A percentile compares a stretch with the other conserved stretches of the same genome.
phyloP scores from a whole-genome alignment of 2,113 vertebrate genomes.

The Otocyon megalotis region DNA sequence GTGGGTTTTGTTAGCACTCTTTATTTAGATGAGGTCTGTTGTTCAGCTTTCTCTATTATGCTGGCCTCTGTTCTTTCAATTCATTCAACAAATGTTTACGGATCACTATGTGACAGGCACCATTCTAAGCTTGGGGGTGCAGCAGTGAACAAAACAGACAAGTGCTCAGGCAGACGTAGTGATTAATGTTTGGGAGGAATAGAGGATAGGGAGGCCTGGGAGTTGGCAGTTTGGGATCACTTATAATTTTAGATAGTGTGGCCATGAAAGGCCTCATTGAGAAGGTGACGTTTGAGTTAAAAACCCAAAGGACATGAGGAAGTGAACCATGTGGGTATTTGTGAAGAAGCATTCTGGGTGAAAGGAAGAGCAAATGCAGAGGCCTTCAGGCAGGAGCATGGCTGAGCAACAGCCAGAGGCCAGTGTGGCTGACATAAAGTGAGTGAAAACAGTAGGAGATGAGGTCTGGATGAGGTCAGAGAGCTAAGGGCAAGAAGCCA shows the following conservation, averaged over 20 bases:
- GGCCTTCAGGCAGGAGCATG: neutral
- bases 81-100: conserved; percentile 18
- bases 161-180: neutral
- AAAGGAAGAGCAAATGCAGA: neutral
- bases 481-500: neutral
- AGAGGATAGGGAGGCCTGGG: neutral
- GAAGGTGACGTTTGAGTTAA: neutral
- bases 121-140: neutral
- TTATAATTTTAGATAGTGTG: neutral
- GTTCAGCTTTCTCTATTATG: neutral
- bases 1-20: neutral
- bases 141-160: conserved; percentile 24
- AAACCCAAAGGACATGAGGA: neutral
- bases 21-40: neutral
- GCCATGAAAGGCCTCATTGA: neutral
- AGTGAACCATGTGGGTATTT: neutral
- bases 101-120: neutral
- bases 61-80: conserved; percentile 46
- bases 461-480: neutral
- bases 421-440: neutral
- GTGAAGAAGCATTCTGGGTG: neutral
- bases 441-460: neutral
- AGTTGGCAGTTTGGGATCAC: neutral
- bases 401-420: neutral
- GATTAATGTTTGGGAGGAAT: neutral